phyloP scores from a whole-genome alignment of 1,140 invertebrate species.

The Leucophenga varia region DNA sequence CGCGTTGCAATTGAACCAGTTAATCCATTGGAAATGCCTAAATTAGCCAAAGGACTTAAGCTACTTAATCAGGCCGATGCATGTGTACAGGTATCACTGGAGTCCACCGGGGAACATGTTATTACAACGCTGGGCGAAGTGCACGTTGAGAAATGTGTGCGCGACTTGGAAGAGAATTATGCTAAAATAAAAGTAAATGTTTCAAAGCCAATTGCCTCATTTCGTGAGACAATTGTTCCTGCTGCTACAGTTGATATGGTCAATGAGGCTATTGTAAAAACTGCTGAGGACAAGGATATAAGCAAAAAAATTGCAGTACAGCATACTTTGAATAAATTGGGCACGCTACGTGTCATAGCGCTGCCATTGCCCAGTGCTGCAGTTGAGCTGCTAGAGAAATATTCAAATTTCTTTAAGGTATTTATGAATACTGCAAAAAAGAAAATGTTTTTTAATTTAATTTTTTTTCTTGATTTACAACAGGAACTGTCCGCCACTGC shows the following conservation, averaged over 20 bases:
- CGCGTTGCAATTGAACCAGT: slow-evolving; percentile 92
- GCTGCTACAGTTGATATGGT: slow-evolving; percentile 85
- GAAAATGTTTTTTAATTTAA: background rate
- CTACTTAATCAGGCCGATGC: slow-evolving; percentile 72
- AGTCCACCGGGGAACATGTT: slow-evolving; percentile 95
- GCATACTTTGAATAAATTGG: slow-evolving; percentile 72
- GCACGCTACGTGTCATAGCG: slow-evolving; percentile 74
- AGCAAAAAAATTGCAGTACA: slow-evolving; percentile 63
- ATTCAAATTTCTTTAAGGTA: slow-evolving; percentile 61
- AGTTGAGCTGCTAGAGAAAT: slow-evolving; percentile 64
- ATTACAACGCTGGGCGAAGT: slow-evolving; percentile 97
- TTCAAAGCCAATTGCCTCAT: slow-evolving; percentile 94
- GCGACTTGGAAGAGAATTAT: slow-evolving; percentile 80
- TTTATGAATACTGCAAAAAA: background rate
- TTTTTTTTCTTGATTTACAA: background rate
- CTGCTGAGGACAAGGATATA: slow-evolving; percentile 59
- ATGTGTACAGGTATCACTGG: slow-evolving; percentile 85
- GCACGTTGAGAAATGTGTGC: slow-evolving; percentile 92
- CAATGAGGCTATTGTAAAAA: slow-evolving; percentile 78
- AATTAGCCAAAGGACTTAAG: slow-evolving; percentile 71
- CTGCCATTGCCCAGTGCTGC: slow-evolving; percentile 76
- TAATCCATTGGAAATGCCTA: slow-evolving; percentile 76
- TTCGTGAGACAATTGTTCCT: slow-evolving; percentile 88
- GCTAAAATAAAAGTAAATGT: slow-evolving; percentile 87
- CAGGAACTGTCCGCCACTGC: slow-evolving; percentile 30